These are phyloP conservation scores for Sinotaia quadrata DNA, from an alignment of 2,888 invertebrate genomes.

Conservation along the genomic window DNA sequence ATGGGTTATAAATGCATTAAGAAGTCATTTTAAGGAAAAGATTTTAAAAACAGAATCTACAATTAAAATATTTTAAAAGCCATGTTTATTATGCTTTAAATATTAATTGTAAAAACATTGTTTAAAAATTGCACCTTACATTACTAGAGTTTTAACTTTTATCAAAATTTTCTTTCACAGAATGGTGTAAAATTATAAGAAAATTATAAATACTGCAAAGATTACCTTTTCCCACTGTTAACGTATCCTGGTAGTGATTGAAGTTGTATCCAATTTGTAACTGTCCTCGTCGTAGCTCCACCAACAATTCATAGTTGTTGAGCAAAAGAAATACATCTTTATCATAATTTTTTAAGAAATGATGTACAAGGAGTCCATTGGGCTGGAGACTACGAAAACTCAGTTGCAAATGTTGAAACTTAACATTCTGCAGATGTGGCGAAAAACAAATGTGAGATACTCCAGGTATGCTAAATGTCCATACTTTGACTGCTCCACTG, in stretches of 20 bases:
- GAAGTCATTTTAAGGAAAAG: no score
- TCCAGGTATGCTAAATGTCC: constrained; percentile 54
- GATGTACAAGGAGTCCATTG: constrained; percentile 57
- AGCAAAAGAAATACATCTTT: constrained; percentile 39
- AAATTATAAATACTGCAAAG: background rate
- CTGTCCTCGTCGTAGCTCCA: constrained; percentile 51
- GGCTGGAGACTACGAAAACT: constrained; percentile 53
- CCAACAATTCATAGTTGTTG: constrained; percentile 53
- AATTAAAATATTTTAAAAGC: no score
- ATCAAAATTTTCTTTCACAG: no score
- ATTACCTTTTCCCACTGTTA: constrained; percentile 58
- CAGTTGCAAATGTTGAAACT: constrained; percentile 50
- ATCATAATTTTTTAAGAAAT: constrained; percentile 41
- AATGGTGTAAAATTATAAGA: background rate
- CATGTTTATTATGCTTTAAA: no score
- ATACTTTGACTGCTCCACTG: constrained; percentile 27
- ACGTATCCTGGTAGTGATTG: constrained; percentile 47
- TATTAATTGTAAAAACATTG: no score
- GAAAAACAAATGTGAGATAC: constrained; percentile 47
- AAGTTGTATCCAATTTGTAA: constrained; percentile 50
- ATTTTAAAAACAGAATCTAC: no score
- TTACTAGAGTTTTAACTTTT: no score
- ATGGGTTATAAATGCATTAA: no score
- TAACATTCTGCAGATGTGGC: constrained; percentile 44
- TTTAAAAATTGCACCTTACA: no score